phyloP scores from a whole-genome alignment of 1,140 invertebrate genomes.

The Drosophila nasuta region DNA sequence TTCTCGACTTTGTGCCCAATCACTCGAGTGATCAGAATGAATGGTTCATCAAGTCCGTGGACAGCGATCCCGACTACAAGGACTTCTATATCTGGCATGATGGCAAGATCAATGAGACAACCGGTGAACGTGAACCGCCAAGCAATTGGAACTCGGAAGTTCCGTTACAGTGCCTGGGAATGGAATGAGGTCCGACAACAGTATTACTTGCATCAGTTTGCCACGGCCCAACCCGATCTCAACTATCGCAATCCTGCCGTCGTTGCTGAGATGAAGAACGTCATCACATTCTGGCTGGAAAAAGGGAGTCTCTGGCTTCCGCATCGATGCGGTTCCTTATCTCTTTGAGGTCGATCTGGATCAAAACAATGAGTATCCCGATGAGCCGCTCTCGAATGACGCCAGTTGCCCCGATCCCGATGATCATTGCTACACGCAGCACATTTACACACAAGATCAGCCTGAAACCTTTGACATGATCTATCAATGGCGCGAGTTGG shows the following conservation, averaged over 20 bases:
- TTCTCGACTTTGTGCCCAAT: constrained; percentile 90
- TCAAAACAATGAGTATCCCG: constrained; percentile 86
- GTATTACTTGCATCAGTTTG: constrained; percentile 89
- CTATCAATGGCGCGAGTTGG: constrained; percentile 87
- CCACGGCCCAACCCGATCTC: constrained; percentile 88
- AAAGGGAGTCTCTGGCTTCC: constrained; percentile 90
- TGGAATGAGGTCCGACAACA: constrained; percentile 86
- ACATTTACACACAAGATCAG: constrained; percentile 88
- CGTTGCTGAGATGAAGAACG: constrained; percentile 87
- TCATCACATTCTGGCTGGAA: constrained; percentile 90
- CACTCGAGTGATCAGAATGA: constrained; percentile 90
- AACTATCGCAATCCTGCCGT: constrained; percentile 88
- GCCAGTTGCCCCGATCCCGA: constrained; percentile 70
- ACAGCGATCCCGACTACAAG: constrained; percentile 86
- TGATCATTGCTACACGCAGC: constrained; percentile 87
- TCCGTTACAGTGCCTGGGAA: constrained; percentile 86
- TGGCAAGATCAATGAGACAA: constrained; percentile 74
- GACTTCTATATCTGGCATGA: constrained; percentile 91
- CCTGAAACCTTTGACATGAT: constrained; percentile 88
- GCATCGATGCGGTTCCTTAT: constrained; percentile 88
- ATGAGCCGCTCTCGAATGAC: constrained; percentile 87
- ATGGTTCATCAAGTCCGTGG: constrained; percentile 90
- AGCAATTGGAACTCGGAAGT: constrained; percentile 87
- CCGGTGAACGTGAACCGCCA: constrained; percentile 80
- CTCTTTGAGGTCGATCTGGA: constrained; percentile 86